Evolutionary conservation across 2,797 vertebrate genomes (phyloP).

Genomic region (Mionectes olivaceus): DNA sequence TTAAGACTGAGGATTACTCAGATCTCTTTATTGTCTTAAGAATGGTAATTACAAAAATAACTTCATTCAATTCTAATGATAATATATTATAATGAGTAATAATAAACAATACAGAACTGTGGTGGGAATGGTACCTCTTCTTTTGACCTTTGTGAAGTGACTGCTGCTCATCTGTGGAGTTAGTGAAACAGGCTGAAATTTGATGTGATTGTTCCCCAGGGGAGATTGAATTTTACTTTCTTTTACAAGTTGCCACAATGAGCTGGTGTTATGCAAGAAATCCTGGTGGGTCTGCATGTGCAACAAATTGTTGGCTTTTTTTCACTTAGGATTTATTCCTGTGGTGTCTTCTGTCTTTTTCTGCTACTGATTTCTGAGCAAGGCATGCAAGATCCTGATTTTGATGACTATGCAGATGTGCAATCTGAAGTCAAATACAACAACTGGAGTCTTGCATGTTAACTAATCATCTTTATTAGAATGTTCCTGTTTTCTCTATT

Average conservation of each 20-base stretch:
- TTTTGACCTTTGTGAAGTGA: background rate
- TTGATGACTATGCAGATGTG: background rate
- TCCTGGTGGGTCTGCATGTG: background rate
- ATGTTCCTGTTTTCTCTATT: fast-evolving
- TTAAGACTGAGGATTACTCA: background rate
- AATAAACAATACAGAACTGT: background rate
- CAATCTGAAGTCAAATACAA: fast-evolving
- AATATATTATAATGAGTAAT: background rate
- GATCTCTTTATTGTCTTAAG: background rate
- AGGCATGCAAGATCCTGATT: background rate
- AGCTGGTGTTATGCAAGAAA: background rate
- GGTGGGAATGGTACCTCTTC: background rate
- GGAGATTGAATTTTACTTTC: background rate
- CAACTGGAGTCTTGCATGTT: fast-evolving
- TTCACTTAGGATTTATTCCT: background rate
- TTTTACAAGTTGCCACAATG: background rate
- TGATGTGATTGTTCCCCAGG: background rate
- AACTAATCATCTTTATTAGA: background rate
- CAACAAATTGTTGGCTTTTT: background rate
- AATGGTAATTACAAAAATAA: background rate
- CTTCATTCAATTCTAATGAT: background rate
- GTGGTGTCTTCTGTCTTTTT: background rate
- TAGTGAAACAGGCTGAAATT: background rate
- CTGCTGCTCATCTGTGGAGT: background rate
- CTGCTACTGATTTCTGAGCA: background rate